Base-by-base conservation (phyloP, 2,797 vertebrate species). In the Amniataba percoides region DNA sequence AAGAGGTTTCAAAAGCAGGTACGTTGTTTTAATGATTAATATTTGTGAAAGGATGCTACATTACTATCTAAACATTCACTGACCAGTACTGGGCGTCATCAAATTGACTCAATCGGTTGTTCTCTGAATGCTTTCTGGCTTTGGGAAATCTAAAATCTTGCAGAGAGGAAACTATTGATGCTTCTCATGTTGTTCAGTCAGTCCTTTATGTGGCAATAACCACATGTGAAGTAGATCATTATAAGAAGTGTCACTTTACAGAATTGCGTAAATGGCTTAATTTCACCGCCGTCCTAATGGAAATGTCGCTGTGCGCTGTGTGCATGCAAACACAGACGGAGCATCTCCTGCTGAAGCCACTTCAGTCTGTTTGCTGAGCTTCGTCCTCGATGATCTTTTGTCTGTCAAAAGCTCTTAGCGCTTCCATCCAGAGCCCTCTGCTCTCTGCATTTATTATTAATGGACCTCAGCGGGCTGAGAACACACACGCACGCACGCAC, bases 371-470 rank as follows among this genome's bases (percentile, higher is more conserved):
- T 88, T 89, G 88, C 84, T 55, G 76, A 89, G 87, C 83, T 86
- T 74, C 68, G 69, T 89, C 86, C 84, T 88, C 85, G 4, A 84
- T 90, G 85, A 84, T 85, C 89, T 92, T 94, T 94, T 94, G 92
- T 94, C 90, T 94, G 89, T 92, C 92, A 90, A 91, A 90, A 90
- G 89, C 92, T 94, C 92, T 93, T 92, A 93, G 89, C 71, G 58
- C 84, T 89, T 81, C 84, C 79, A 89, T 88, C 82, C 80, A 89
- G 87, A 88, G 89, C 91, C 89, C 89, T 87, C 81, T 89, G 89
- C 88, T 87, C 83, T 80, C 79, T 84, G 80, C 88, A 93, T 95
- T 87, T 78, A 94, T 94, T 94, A 94, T 94, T 92, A 88, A 94
- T 92, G 88, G 81, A 75, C 70, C 88, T 83, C 87, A 80, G 88